Base-by-base conservation (phyloP, 2,888 invertebrate species). In the Coleophora flavipennella region DNA sequence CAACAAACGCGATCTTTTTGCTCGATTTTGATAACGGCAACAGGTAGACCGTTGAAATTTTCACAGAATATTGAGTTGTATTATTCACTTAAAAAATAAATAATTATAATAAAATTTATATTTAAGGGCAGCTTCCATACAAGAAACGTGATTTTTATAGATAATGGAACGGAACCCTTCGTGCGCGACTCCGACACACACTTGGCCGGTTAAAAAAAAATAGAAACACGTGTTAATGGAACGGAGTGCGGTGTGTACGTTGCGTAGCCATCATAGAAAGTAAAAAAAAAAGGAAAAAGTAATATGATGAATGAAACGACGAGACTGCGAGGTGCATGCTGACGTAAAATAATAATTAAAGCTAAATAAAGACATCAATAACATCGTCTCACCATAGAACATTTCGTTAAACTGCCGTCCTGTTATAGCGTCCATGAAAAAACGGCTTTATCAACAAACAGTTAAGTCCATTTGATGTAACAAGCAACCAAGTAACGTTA, bases 361-460 rank as follows among this genome's bases (percentile, higher is more conserved):
- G 29, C 65, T 62, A 66, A 69, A 52, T 51, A 57, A 51, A 53
- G 50, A 51, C 67, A 66, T 55, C 63, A 57, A 55, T 67, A 74
- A 66, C 72, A 63, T 62, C 61, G 68, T 79, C 84, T 84, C 84
- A 84, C 84, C 84, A 76, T 83, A 83, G 71, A 83, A 74, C 84
- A 84, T 84, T 67, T 78, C 75, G 71, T 70, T 72, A 68, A 67
- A 69, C 55, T 66, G 75, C 61, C 61, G 62, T 56, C 67, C 61
- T 51, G 57, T 63, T 58, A 64, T 62, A 57, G 64, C 59, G 78
- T 80, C 80, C 80, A 80, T 80, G 49, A 33, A 40, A 50, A 11
- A 14, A 11, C 10, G 12, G 14, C 13, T 13, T 9, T 33, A 13
- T 6, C 3, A 7, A 12, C 41, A 50, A 53, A 55, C 54, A 62